Percentiles rank a stretch among this genome's conserved stretches.
phyloP scores from a whole-genome alignment of 2,888 invertebrate species.

The Eumacrocentrus americanus region DNA sequence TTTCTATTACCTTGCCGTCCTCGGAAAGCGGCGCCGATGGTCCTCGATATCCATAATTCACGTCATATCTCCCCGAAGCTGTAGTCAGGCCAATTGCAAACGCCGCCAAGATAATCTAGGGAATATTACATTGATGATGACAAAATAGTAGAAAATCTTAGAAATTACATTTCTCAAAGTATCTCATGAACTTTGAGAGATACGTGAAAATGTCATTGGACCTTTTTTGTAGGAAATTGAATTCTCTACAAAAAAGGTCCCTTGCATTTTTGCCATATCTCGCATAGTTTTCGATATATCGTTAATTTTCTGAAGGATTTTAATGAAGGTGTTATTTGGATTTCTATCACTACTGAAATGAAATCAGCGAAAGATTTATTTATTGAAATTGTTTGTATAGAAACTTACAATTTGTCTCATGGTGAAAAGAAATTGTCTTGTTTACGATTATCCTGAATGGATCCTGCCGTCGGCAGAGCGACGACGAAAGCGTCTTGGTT shows the following conservation, averaged over 20 bases:
- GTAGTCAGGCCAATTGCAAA: constrained; percentile 17
- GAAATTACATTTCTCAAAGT: too few species aligned
- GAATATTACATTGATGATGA: too few species aligned
- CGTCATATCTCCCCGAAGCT: constrained; percentile 19
- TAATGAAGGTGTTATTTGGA: too few species aligned
- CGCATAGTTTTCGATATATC: too few species aligned
- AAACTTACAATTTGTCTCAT: constrained; percentile 10
- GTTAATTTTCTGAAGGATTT: too few species aligned
- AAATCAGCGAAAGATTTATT: too few species aligned
- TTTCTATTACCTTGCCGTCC: constrained; percentile 51
- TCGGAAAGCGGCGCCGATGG: constrained; percentile 46
- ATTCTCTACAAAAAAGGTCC: too few species aligned
- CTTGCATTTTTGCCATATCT: too few species aligned
- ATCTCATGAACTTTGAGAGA: too few species aligned
- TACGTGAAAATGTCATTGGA: too few species aligned
- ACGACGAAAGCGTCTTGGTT: constrained; percentile 39
- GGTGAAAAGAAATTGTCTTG: background rate
- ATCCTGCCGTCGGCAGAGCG: constrained; percentile 36
- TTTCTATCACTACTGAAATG: too few species aligned
- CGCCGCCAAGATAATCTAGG: constrained; percentile 22
- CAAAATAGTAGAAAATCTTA: background rate
- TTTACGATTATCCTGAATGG: constrained; percentile 2
- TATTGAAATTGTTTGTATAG: background rate
- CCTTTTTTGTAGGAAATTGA: too few species aligned
- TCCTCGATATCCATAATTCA: constrained; percentile 41